phyloP scores from a whole-genome alignment of 2,797 vertebrate genomes.

The Pangasius larnaudii region DNA sequence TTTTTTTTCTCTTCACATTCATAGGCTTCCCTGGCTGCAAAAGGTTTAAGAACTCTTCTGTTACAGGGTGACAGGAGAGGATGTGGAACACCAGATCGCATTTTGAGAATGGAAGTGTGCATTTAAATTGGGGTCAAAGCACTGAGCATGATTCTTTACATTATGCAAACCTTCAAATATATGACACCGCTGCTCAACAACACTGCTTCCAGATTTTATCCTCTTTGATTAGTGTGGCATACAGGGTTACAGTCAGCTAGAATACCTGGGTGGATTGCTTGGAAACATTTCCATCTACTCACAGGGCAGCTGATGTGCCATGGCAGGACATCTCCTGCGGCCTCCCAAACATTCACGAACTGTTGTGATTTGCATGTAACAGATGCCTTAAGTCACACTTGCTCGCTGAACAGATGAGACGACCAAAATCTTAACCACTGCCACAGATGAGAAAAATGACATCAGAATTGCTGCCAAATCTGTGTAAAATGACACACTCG shows the following conservation, averaged over 20 bases:
- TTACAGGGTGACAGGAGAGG: not conserved
- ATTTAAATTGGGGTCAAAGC: not conserved
- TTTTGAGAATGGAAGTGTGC: not conserved
- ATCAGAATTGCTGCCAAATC: not conserved
- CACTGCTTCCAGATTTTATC: not conserved
- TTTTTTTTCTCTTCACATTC: not conserved
- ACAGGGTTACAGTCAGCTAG: not conserved
- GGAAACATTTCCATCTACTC: slow-evolving; percentile 3
- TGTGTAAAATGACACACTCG: not conserved
- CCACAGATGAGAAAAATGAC: not conserved
- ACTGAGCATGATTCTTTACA: not conserved
- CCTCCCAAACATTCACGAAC: slow-evolving; percentile 55
- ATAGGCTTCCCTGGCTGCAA: not conserved
- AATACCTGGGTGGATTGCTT: not conserved
- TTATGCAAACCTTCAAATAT: not conserved
- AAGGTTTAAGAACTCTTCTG: not conserved
- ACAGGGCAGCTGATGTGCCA: not conserved
- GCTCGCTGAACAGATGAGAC: not conserved
- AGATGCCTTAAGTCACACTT: not conserved
- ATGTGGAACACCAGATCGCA: not conserved
- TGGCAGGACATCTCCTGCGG: not conserved
- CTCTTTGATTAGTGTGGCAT: not conserved
- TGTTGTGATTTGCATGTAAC: not conserved
- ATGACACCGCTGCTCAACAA: not conserved
- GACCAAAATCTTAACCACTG: not conserved